Conservation (phyloP, 2,797 vertebrate species). For the Muscicapa striata region DNA sequence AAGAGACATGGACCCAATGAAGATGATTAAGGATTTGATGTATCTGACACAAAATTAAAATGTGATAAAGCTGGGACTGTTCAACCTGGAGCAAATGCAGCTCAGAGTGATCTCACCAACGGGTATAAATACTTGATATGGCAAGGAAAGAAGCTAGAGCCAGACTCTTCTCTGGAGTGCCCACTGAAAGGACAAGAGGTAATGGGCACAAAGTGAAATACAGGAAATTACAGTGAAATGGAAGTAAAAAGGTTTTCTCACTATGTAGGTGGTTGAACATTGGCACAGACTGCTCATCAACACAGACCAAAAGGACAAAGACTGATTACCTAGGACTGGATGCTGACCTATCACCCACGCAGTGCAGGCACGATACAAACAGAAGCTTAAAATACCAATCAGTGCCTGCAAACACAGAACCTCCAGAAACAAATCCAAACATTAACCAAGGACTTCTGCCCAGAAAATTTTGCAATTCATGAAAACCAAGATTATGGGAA, state of each 20-base stretch:
- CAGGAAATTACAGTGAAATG: not conserved
- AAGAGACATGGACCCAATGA: not conserved
- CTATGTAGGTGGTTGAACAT: not conserved
- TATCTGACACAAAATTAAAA: not conserved
- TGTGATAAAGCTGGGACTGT: not conserved
- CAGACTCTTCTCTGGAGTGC: not conserved
- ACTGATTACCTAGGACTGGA: not conserved
- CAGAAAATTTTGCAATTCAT: not conserved
- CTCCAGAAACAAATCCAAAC: not conserved
- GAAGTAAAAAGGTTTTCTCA: not conserved
- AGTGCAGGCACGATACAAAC: not conserved
- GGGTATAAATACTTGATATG: not conserved
- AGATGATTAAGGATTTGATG: not conserved
- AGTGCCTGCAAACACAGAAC: not conserved
- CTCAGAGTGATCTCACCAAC: not conserved
- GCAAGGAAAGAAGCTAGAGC: not conserved
- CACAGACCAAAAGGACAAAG: not conserved
- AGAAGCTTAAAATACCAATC: not conserved
- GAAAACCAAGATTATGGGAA: not conserved
- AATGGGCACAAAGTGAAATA: not conserved
- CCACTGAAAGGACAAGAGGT: not conserved
- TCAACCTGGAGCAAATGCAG: not conserved
- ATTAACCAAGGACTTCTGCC: not conserved
- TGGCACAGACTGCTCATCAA: not conserved
- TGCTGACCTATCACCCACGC: not conserved